Evolutionary conservation across 1,140 invertebrate species (phyloP).

Genomic region (Caenorhabditis brenneri): DNA sequence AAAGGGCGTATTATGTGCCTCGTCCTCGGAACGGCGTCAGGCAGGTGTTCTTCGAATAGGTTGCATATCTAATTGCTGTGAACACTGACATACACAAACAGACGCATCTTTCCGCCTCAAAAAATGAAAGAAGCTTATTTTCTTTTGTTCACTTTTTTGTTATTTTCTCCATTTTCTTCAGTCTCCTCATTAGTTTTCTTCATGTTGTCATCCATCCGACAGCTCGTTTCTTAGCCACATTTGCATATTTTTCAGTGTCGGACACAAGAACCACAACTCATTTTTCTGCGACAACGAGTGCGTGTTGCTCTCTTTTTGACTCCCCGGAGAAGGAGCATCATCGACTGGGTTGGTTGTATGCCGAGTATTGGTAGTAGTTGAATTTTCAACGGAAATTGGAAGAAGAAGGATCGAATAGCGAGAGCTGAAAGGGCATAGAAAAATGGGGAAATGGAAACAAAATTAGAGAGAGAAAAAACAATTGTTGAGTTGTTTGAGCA

Average conservation of each 20-base stretch:
- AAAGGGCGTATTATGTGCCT: conserved; percentile 29
- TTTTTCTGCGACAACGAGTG: conserved; percentile 20
- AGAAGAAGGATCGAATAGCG: conserved; percentile 19
- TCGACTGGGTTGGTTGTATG: not conserved
- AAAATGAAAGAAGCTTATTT: not conserved
- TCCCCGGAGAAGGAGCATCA: conserved; percentile 37
- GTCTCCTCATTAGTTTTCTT: conserved; percentile 28
- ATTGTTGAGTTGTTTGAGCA: no score
- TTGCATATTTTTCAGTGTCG: conserved; percentile 42
- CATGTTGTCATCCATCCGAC: not conserved
- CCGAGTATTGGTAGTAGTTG: not conserved
- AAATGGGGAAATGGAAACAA: not conserved
- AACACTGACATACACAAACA: not conserved
- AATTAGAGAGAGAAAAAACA: not conserved
- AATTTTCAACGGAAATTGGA: conserved; percentile 39
- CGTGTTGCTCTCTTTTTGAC: conserved; percentile 9
- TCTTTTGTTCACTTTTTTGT: not conserved
- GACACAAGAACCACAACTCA: conserved; percentile 22
- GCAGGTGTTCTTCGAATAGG: conserved; percentile 33
- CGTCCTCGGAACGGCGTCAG: conserved; percentile 29
- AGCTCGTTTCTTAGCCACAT: conserved; percentile 32
- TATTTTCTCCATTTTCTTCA: not conserved
- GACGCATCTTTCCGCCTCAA: not conserved
- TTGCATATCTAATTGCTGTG: conserved; percentile 39
- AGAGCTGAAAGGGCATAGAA: not conserved